phyloP scores from a whole-genome alignment of 1,140 invertebrate species.

The Macrotrachela quadricornifera region DNA sequence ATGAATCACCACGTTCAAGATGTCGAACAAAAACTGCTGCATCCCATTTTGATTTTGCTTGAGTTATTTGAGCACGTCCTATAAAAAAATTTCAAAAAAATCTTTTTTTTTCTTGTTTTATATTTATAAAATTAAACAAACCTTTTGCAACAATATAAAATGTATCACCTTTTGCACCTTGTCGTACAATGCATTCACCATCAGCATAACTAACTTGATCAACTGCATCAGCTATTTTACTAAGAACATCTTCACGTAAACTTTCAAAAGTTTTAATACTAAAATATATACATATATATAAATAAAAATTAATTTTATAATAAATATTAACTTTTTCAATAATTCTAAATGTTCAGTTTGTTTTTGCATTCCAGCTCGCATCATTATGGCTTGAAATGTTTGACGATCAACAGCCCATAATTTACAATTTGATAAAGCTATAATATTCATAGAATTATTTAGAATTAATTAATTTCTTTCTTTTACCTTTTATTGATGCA shows the following conservation, averaged over 20 bases:
- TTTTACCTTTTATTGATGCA: slow-evolving; percentile 78
- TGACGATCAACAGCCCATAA: slow-evolving; percentile 10
- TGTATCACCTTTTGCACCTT: slow-evolving; percentile 92
- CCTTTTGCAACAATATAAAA: slow-evolving; percentile 92
- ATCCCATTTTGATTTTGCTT: slow-evolving; percentile 19
- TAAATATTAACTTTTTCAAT: slow-evolving; percentile 7
- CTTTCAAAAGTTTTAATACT: slow-evolving; percentile 93
- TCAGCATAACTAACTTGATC: slow-evolving; percentile 48
- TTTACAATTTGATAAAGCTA: slow-evolving; percentile 9
- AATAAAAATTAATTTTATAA: neutral
- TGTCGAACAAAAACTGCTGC: slow-evolving; percentile 21
- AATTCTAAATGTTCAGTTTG: slow-evolving; percentile 9
- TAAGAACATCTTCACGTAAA: slow-evolving; percentile 75
- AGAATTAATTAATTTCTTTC: no score
- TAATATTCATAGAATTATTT: neutral
- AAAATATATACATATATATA: slow-evolving; percentile 15
- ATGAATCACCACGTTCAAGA: slow-evolving; percentile 23
- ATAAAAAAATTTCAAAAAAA: no score
- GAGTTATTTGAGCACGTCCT: slow-evolving; percentile 14
- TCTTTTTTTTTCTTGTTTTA: no score
- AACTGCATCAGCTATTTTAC: slow-evolving; percentile 88
- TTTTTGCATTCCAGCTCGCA: slow-evolving; percentile 7
- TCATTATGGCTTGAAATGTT: slow-evolving; percentile 10
- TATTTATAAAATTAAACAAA: no score
- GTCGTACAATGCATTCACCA: slow-evolving; percentile 75